These are phyloP conservation scores for Drosophila sp. DNA, from an alignment of 1,140 invertebrate genomes.

Conservation along the genomic window DNA sequence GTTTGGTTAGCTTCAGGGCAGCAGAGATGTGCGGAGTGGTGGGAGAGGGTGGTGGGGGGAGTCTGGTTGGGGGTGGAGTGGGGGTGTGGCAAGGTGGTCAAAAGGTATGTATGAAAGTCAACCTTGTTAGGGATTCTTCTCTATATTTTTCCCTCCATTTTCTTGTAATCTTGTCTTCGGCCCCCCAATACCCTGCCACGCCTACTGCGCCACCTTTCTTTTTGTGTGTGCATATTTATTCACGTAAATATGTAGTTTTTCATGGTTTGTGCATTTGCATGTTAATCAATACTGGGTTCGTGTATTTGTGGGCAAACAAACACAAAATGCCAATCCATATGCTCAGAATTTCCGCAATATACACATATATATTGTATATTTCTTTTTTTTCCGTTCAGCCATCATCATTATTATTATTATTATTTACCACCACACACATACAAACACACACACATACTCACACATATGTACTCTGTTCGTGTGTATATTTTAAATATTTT, in stretches of 20 bases:
- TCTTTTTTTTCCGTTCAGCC: constrained; percentile 22
- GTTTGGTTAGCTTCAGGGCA: constrained; percentile 66
- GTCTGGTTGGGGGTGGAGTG: neutral
- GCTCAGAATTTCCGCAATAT: constrained; percentile 53
- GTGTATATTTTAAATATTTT: constrained; percentile 48
- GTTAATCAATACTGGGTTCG: constrained; percentile 68
- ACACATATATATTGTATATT: constrained; percentile 13
- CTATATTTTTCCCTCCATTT: neutral
- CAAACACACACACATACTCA: neutral
- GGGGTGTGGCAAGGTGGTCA: constrained; percentile 6
- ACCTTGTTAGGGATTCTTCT: neutral
- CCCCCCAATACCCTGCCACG: neutral
- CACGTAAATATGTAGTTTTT: constrained; percentile 56
- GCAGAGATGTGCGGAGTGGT: neutral
- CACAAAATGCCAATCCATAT: constrained; percentile 55
- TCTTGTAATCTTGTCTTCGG: neutral
- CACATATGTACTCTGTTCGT: constrained; percentile 21
- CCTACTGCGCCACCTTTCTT: no score
- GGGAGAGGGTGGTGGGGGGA: neutral
- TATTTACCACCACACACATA: constrained; percentile 39
- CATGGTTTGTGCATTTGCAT: constrained; percentile 73
- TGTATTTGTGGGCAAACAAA: constrained; percentile 33
- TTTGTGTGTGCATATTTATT: neutral
- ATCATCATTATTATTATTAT: constrained; percentile 55
- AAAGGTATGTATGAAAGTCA: neutral